These are phyloP conservation scores for Mellilla xanthometata DNA, from an alignment of 2,888 invertebrate genomes.

Conservation along the genomic window DNA sequence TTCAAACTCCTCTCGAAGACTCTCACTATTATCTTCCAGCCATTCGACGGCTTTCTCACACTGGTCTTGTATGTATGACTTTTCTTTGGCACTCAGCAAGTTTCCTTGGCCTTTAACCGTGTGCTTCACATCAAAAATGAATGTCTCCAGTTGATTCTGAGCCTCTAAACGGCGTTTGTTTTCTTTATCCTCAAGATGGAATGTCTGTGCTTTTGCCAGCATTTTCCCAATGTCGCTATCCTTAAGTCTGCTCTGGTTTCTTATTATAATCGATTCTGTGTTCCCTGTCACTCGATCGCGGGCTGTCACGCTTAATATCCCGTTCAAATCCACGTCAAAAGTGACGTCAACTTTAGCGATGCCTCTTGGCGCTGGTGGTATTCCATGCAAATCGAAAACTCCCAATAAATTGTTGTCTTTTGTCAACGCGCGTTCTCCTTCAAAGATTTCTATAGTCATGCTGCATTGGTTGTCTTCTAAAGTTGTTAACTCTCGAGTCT, in stretches of 20 bases:
- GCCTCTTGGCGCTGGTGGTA: conserved; percentile 63
- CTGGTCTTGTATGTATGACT: conserved; percentile 47
- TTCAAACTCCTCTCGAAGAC: conserved; percentile 56
- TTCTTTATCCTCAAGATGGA: conserved; percentile 55
- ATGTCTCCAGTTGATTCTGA: conserved; percentile 60
- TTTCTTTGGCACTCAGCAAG: conserved; percentile 33
- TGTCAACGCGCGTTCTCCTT: conserved; percentile 62
- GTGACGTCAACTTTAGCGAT: conserved; percentile 58
- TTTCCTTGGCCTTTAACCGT: conserved; percentile 33
- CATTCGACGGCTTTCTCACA: conserved; percentile 50
- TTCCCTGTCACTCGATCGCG: conserved; percentile 55
- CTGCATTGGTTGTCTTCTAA: conserved; percentile 58
- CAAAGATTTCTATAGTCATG: conserved; percentile 66
- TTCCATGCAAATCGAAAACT: conserved; percentile 53
- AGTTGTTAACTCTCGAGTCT: conserved; percentile 60
- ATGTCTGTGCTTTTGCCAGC: conserved; percentile 53
- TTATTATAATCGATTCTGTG: conserved; percentile 46
- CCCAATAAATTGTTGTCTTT: conserved; percentile 63
- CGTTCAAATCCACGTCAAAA: conserved; percentile 58
- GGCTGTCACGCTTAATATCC: conserved; percentile 58
- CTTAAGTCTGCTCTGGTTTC: conserved; percentile 50
- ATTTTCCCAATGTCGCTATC: conserved; percentile 52
- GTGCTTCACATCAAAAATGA: conserved; percentile 54
- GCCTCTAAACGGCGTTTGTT: conserved; percentile 53
- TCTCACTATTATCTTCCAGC: conserved; percentile 53